phyloP scores from a whole-genome alignment of 2,888 invertebrate species.

The Dolomedes plantarius region DNA sequence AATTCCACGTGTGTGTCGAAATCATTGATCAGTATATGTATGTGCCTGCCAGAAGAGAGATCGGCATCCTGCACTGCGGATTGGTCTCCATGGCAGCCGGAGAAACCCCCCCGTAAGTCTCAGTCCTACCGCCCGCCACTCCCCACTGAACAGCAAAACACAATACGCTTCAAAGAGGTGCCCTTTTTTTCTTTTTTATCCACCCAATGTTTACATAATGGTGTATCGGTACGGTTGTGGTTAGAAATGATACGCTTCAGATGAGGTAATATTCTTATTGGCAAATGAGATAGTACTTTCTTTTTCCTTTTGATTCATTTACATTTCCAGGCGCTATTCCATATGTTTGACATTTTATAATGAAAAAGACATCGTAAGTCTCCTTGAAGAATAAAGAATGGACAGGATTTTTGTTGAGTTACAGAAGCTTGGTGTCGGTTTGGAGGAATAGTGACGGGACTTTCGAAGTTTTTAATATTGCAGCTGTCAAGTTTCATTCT shows the following conservation, averaged over 20 bases:
- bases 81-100: conserved; percentile 52
- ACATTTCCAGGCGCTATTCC: too few relatives aligned
- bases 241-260: neutral
- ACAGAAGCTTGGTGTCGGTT: too few relatives aligned
- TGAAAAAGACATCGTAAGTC: too few relatives aligned
- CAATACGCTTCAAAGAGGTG: neutral
- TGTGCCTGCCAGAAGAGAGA: neutral
- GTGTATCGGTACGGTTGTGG: neutral
- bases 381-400: too few relatives aligned
- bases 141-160: conserved; percentile 12
- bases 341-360: too few relatives aligned
- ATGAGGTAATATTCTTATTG: neutral
- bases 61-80: conserved; percentile 62
- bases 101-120: conserved; percentile 1
- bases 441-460: too few relatives aligned
- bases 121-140: neutral
- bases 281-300: too few relatives aligned
- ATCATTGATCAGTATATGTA: conserved; percentile 32
- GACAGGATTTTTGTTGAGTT: too few relatives aligned
- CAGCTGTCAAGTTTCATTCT: too few relatives aligned
- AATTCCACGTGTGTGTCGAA: conserved; percentile 11
- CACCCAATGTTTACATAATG: neutral
- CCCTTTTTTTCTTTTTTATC: too few relatives aligned
- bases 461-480: too few relatives aligned
- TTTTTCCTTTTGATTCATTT: too few relatives aligned